Evolutionary conservation across 2,888 invertebrate species (phyloP).

Genomic region (Nymphalis c-album): DNA sequence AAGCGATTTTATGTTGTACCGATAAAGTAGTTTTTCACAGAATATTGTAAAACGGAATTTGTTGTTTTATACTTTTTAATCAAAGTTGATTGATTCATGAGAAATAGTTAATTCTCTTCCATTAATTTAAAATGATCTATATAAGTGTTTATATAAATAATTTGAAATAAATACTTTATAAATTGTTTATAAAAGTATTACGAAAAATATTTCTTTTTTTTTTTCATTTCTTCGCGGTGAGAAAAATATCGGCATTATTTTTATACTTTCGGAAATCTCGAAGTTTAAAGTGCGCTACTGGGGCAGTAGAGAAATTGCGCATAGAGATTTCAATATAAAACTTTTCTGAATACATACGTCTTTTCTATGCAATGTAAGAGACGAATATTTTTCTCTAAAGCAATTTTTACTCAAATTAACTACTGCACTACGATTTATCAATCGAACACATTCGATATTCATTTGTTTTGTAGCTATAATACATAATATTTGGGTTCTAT

Average conservation of each 20-base stretch:
- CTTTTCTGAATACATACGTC: slow-evolving; percentile 19
- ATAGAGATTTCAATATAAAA: slow-evolving; percentile 23
- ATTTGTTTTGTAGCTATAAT: too few relatives aligned
- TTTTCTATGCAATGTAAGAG: slow-evolving; percentile 6
- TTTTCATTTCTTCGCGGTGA: slow-evolving; percentile 30
- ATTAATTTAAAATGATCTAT: too few relatives aligned
- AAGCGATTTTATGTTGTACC: too few relatives aligned
- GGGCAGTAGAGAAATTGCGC: slow-evolving; percentile 30
- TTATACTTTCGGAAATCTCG: slow-evolving; percentile 23
- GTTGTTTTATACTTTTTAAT: too few relatives aligned
- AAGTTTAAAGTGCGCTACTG: slow-evolving; percentile 34
- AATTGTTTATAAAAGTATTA: not conserved
- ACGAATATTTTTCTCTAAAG: not conserved
- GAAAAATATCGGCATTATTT: slow-evolving; percentile 29
- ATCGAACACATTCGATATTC: too few relatives aligned
- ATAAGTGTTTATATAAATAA: too few relatives aligned
- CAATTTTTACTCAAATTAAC: not conserved
- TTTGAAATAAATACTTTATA: too few relatives aligned
- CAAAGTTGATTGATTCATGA: too few relatives aligned
- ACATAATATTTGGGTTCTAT: too few relatives aligned
- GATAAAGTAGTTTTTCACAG: too few relatives aligned
- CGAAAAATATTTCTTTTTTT: slow-evolving; percentile 19
- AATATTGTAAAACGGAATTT: too few relatives aligned
- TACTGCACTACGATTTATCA: not conserved
- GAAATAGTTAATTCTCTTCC: too few relatives aligned